A percentile compares a stretch with the other conserved stretches of the same genome.
These are phyloP conservation scores for Lepidurus couesii DNA, from an alignment of 1,140 invertebrate genomes.

Conservation along the genomic window DNA sequence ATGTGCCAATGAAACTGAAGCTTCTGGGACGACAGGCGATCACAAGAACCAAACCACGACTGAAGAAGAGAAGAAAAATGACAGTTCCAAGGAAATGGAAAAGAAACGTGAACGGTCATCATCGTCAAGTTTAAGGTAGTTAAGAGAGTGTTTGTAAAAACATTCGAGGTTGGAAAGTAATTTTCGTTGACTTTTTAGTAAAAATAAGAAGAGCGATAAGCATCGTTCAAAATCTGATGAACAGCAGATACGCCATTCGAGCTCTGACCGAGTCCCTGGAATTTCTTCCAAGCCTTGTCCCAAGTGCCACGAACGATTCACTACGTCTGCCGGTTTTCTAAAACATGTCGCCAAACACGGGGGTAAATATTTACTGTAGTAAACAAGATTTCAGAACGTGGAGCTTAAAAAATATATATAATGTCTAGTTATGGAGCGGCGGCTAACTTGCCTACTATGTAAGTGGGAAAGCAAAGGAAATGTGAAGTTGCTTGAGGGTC, in stretches of 20 bases:
- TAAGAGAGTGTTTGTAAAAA: too few relatives aligned
- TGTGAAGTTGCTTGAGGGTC: background rate
- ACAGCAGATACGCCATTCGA: background rate
- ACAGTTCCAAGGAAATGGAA: background rate
- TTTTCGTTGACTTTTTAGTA: background rate
- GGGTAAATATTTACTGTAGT: constrained; percentile 11
- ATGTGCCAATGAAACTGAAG: background rate
- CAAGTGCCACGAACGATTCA: constrained; percentile 30
- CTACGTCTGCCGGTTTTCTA: constrained; percentile 29
- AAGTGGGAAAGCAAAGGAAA: constrained; percentile 23
- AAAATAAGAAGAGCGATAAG: background rate
- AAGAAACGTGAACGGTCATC: background rate
- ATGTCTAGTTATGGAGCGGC: background rate
- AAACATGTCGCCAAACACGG: constrained; percentile 28
- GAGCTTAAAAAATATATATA: background rate
- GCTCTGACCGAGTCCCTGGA: constrained; percentile 22
- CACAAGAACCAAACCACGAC: background rate
- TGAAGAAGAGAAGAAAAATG: background rate
- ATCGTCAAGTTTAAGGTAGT: background rate
- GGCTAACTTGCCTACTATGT: constrained; percentile 23
- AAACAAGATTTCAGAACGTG: background rate
- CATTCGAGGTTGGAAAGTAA: background rate
- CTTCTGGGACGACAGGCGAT: background rate
- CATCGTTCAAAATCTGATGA: background rate
- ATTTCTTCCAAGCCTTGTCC: constrained; percentile 33